A percentile compares a stretch with the other conserved stretches of the same genome.
phyloP scores from a whole-genome alignment of 2,888 invertebrate genomes.

The Lasiommata megera region DNA sequence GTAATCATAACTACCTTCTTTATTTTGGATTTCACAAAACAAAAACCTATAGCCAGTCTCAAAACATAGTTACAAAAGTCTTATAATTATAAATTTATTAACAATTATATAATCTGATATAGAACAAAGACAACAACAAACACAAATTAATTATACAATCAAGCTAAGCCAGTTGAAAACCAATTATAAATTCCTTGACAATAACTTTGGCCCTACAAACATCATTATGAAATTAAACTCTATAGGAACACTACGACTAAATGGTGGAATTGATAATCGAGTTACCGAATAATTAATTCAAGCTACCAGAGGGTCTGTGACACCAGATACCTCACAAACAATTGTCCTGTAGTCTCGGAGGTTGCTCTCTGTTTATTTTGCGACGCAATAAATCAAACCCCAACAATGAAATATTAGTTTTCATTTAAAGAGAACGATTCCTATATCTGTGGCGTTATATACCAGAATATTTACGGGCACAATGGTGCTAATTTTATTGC shows the following conservation, averaged over 20 bases:
- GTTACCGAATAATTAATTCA: slow-evolving; percentile 52
- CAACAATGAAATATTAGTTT: too few relatives aligned
- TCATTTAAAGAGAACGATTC: too few relatives aligned
- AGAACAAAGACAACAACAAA: slow-evolving; percentile 2
- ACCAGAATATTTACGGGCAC: too few relatives aligned
- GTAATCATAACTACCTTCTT: too few relatives aligned
- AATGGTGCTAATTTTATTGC: too few relatives aligned
- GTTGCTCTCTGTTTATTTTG: background rate
- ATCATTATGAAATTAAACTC: slow-evolving; percentile 12
- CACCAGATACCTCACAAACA: slow-evolving; percentile 35
- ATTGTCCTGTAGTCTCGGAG: slow-evolving; percentile 9
- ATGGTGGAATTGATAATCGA: slow-evolving; percentile 50
- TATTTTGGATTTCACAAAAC: too few relatives aligned
- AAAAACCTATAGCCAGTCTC: too few relatives aligned
- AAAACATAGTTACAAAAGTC: too few relatives aligned
- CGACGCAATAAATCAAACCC: too few relatives aligned
- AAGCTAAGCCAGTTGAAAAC: slow-evolving; percentile 10
- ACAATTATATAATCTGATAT: background rate
- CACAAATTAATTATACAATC: slow-evolving; percentile 13
- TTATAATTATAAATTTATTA: background rate
- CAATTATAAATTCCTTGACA: slow-evolving; percentile 16
- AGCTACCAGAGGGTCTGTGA: slow-evolving; percentile 42
- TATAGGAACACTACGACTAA: slow-evolving; percentile 11
- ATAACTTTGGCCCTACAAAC: slow-evolving; percentile 11
- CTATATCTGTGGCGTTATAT: too few relatives aligned